phyloP scores from a whole-genome alignment of 2,888 invertebrate genomes.

The Microchrysa polita region DNA sequence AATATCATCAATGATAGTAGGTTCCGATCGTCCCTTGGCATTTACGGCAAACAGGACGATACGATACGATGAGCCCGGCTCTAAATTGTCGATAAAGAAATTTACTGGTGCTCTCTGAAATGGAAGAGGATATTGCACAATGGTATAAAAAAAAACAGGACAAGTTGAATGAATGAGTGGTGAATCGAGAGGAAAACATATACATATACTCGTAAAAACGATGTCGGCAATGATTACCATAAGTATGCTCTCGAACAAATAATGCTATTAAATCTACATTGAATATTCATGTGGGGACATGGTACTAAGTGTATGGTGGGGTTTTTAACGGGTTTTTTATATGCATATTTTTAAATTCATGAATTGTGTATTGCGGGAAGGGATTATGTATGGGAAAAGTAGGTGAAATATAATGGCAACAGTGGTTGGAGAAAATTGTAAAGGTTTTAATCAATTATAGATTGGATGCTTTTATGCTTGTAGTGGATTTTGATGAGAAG shows the following conservation, averaged over 20 bases:
- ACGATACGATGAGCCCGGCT: slow-evolving; percentile 79
- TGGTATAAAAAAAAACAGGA: too few species aligned
- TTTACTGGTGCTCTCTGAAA: slow-evolving; percentile 61
- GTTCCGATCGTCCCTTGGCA: slow-evolving; percentile 87
- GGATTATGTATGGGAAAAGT: not conserved
- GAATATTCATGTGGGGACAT: not conserved
- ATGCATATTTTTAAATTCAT: slow-evolving; percentile 3
- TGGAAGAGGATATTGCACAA: slow-evolving; percentile 12
- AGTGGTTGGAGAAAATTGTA: slow-evolving; percentile 2
- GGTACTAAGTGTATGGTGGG: not conserved
- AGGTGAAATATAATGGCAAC: not conserved
- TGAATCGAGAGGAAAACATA: too few species aligned
- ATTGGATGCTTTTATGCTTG: too few species aligned
- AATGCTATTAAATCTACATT: slow-evolving; percentile 13
- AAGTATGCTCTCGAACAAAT: not conserved
- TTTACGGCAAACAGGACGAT: slow-evolving; percentile 87
- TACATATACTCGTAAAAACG: not conserved
- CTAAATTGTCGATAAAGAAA: slow-evolving; percentile 67
- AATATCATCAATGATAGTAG: slow-evolving; percentile 83
- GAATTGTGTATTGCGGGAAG: not conserved
- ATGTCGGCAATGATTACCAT: slow-evolving; percentile 12
- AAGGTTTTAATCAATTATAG: not conserved
- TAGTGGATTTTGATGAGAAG: too few species aligned
- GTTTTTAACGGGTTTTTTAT: too few species aligned
- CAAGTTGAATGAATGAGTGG: too few species aligned